Evolutionary conservation across 2,113 vertebrate species (phyloP), one percentile per base, ranked within the genome.

Genomic region (Isurus oxyrinchus): DNA sequence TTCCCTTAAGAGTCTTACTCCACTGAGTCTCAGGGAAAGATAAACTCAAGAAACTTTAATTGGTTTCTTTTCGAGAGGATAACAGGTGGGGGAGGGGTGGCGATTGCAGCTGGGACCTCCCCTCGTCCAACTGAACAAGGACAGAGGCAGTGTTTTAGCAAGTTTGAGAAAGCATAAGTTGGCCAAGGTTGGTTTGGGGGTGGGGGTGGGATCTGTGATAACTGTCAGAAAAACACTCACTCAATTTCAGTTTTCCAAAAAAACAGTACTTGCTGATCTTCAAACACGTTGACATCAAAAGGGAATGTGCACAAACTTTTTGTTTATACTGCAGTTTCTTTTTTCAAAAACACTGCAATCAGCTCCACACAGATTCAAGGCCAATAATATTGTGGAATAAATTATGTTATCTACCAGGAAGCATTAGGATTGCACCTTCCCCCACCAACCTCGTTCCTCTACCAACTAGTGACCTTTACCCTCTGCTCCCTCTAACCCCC

Each of bases 31-130:
- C 40, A 49, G 94, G 63, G 49, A 27, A 69, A 5, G 63, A 16
- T 72, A 49, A 40, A 67, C 90, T 93, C 90, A 14, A 93, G 57
- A 61, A 61, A 93, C 35, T 93, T n/a, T 61, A 93, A 93, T 93
- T 93, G 27, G 31, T 93, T 93, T 61, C 90, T 93, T 59, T 61
- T 16, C 21, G 27, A 61, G 57, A 93, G 90, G 31, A n/a, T 63
- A n/a, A 63, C 90, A 93, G 90, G 31, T 93, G 90, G 86, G 14
- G 88, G 88, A n/a, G 88, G 88, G 86, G 5, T 55, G 86, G 21
- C 53, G 49, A 55, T 88, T 40, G 40, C 91, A 95, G 66, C n/a
- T 69, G n/a, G 63, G 94, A 5, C 35, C 53, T 53, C 44, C 44
- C 63, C 66, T 72, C 63, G 35, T 0, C 27, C 63, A 53, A 25